Conservation (phyloP, 2,888 invertebrate species). For the Dasypolia templi region DNA sequence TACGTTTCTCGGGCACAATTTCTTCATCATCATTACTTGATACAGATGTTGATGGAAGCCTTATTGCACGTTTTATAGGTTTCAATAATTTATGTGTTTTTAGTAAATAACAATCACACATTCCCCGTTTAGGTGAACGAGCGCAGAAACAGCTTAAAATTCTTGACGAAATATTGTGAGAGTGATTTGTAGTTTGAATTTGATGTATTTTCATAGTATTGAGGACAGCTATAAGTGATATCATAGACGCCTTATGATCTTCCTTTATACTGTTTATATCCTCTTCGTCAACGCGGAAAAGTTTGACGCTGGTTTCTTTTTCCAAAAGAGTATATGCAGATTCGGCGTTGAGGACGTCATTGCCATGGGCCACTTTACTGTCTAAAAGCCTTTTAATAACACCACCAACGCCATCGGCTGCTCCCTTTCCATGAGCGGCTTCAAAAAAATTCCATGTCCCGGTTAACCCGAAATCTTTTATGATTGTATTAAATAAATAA, state of each 20-base stretch:
- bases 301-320: constrained; percentile 1
- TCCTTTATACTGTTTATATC: background rate
- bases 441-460: constrained; percentile 3
- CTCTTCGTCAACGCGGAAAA: background rate
- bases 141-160: constrained; percentile 7
- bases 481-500: constrained; percentile 10
- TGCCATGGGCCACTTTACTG: background rate
- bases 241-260: background rate
- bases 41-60: no score
- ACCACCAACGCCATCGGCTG: background rate
- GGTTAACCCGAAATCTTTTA: background rate
- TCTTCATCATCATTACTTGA: no score
- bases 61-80: background rate
- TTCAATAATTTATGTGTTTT: background rate
- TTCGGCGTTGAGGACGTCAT: background rate
- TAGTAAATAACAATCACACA: background rate
- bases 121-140: background rate
- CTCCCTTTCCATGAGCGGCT: background rate
- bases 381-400: constrained; percentile 7
- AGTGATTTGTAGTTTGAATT: constrained; percentile 2
- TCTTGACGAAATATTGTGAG: background rate
- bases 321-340: background rate
- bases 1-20: no score
- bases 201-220: background rate
- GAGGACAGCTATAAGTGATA: background rate